phyloP scores from a whole-genome alignment of 1,140 invertebrate genomes.

The Drosophila cardini region DNA sequence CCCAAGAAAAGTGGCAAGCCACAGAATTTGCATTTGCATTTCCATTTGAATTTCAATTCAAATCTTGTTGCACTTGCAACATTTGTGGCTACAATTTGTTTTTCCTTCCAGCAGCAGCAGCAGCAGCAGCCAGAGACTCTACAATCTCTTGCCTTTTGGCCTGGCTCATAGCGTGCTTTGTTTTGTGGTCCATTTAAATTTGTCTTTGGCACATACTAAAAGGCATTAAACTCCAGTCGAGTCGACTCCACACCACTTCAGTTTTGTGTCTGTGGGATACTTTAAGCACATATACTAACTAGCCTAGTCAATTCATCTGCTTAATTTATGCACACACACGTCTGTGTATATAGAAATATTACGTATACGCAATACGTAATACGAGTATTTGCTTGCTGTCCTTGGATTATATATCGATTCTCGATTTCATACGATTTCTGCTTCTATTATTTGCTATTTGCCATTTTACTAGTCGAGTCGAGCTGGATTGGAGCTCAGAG shows the following conservation, averaged over 20 bases:
- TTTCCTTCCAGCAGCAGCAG: constrained; percentile 36
- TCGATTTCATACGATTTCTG: constrained; percentile 6
- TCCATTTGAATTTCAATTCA: constrained; percentile 24
- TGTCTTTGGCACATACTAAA: constrained; percentile 71
- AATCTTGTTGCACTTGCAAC: constrained; percentile 22
- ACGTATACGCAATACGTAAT: constrained; percentile 43
- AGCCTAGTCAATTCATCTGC: constrained; percentile 50
- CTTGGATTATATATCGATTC: constrained; percentile 7
- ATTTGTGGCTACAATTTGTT: constrained; percentile 38
- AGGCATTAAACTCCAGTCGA: constrained; percentile 74
- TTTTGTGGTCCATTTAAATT: constrained; percentile 66
- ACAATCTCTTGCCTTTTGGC: constrained; percentile 22
- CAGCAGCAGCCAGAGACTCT: too few species aligned
- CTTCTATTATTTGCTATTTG: constrained; percentile 18
- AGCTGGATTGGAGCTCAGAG: neutral
- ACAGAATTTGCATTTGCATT: constrained; percentile 46
- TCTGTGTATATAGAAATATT: constrained; percentile 12
- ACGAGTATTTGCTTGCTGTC: constrained; percentile 25
- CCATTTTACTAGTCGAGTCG: neutral
- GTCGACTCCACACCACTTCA: constrained; percentile 5
- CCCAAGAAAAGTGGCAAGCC: constrained; percentile 49
- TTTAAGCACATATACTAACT: constrained; percentile 33
- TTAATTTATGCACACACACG: constrained; percentile 77
- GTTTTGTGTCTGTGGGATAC: neutral
- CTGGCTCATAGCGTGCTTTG: constrained; percentile 44